phyloP scores from a whole-genome alignment of 2,113 vertebrate genomes.

The Nansenia antarctica region DNA sequence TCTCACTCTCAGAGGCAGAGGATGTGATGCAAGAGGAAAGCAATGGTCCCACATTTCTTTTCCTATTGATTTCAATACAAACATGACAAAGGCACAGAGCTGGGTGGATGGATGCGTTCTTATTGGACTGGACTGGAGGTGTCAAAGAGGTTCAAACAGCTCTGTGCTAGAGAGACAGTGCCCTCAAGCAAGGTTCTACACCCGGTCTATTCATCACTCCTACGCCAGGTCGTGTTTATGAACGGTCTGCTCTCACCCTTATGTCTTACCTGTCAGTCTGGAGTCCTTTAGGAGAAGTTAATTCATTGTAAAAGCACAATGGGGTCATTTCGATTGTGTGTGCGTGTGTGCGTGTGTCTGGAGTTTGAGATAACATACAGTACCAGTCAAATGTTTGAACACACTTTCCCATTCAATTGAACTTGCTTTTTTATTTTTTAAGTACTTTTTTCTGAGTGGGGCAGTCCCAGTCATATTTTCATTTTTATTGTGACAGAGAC shows the following conservation, averaged over 20 bases:
- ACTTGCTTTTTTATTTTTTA: no score
- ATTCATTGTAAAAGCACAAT: no score
- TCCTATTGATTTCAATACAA: conserved; percentile 47
- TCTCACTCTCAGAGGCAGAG: conserved; percentile 38
- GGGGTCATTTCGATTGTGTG: neutral
- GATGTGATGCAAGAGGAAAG: conserved; percentile 68
- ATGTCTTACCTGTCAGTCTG: neutral
- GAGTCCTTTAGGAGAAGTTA: neutral
- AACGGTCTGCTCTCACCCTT: neutral
- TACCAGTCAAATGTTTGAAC: no score
- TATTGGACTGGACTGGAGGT: conserved; percentile 38
- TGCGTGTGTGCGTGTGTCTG: no score
- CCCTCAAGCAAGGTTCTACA: neutral
- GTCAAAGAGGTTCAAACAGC: conserved; percentile 57
- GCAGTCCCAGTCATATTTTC: no score
- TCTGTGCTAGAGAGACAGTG: conserved; percentile 8
- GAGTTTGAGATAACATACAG: no score
- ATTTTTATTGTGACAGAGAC: no score
- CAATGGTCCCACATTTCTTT: conserved; percentile 55
- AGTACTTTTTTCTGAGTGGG: no score
- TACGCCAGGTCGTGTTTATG: neutral
- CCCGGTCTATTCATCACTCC: neutral
- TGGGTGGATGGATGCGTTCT: conserved; percentile 42
- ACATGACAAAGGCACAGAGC: conserved; percentile 49
- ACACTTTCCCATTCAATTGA: no score